A percentile compares a stretch with the other conserved stretches of the same genome.
Conservation (phyloP, 1,140 invertebrate species). For the Oncopeltus fasciatus region DNA sequence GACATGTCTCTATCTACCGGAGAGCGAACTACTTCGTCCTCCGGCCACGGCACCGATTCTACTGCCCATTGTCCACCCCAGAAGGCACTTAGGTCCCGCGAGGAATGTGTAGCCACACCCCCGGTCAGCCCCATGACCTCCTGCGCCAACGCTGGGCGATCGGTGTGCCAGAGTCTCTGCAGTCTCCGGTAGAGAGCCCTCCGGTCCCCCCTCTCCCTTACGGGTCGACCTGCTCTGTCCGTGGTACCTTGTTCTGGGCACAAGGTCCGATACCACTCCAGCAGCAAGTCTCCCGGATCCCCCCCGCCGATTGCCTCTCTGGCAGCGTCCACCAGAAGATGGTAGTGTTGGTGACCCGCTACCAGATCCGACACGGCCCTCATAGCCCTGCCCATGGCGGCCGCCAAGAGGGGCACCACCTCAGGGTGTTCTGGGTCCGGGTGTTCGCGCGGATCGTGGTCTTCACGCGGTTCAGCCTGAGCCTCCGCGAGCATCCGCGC, state of each 20-base stretch:
- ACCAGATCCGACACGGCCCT: neutral
- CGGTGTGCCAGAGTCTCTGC: neutral
- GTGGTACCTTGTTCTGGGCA: too few relatives aligned
- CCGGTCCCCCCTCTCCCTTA: neutral
- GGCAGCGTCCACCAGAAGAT: neutral
- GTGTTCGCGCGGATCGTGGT: too few relatives aligned
- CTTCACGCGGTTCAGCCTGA: neutral
- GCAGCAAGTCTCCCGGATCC: neutral
- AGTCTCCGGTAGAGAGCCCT: neutral
- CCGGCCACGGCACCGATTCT: too few relatives aligned
- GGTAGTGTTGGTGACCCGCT: neutral
- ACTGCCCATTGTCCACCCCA: too few relatives aligned
- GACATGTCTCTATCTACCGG: neutral
- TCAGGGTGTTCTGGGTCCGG: too few relatives aligned
- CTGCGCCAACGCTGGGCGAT: neutral
- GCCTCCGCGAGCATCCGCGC: neutral
- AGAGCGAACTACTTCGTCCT: too few relatives aligned
- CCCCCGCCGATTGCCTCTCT: neutral
- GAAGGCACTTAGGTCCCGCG: neutral
- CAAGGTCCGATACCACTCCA: neutral
- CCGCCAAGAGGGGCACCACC: neutral
- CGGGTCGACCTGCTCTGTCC: too few relatives aligned
- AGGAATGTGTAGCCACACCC: neutral
- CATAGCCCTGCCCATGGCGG: neutral
- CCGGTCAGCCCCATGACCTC: neutral